Percentiles rank a stretch among this genome's conserved stretches.
Evolutionary conservation across 2,888 invertebrate species (phyloP).

Genomic region (Apamea anceps): DNA sequence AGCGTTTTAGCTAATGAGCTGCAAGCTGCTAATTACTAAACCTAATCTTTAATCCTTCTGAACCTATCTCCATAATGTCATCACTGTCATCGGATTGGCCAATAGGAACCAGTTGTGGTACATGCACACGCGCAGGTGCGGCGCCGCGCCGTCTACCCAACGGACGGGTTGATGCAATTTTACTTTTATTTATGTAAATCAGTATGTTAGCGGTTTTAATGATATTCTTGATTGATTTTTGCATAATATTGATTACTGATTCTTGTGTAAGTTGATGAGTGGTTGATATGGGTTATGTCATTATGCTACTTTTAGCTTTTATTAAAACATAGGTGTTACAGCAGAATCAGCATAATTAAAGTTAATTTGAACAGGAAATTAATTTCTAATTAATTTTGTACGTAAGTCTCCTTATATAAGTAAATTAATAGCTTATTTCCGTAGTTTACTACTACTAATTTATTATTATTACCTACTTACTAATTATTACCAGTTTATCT

Average conservation of each 20-base stretch:
- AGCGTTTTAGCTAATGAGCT: too few species aligned
- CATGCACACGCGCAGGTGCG: conserved; percentile 76
- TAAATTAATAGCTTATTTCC: not conserved
- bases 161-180: conserved; percentile 54
- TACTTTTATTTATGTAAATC: conserved; percentile 64
- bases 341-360: not conserved
- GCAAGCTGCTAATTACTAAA: not conserved
- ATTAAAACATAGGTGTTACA: not conserved
- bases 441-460: too few species aligned
- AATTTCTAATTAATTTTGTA: not conserved
- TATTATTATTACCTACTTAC: not conserved
- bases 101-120: conserved; percentile 68
- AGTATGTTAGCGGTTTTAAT: conserved; percentile 39
- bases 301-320: not conserved
- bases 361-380: conserved; percentile 31
- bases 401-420: not conserved
- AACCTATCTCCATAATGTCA: conserved; percentile 17
- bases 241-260: conserved; percentile 45
- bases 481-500: not conserved
- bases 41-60: conserved; percentile 44
- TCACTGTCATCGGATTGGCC: conserved; percentile 57
- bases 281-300: conserved; percentile 23
- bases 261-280: conserved; percentile 35
- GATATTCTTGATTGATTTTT: conserved; percentile 49
- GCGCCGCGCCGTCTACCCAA: conserved; percentile 81